Conservation (phyloP, 2,888 invertebrate species). For the Chrysolina americana region DNA sequence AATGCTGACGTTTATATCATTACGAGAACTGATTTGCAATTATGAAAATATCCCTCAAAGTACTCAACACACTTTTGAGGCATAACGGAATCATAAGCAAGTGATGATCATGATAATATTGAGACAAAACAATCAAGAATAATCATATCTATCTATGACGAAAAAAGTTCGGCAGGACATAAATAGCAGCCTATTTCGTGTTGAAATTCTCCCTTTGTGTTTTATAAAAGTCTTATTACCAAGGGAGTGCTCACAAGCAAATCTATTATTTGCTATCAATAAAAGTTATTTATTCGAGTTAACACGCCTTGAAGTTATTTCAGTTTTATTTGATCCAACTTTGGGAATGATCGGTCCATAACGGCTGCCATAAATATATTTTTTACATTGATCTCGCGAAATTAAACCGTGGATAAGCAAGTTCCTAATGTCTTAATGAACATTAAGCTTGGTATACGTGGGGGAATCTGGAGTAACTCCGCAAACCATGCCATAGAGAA, state of each 20-base stretch:
- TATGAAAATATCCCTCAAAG: too few relatives aligned
- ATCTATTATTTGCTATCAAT: not conserved
- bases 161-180: not conserved
- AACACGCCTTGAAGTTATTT: not conserved
- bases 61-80: too few relatives aligned
- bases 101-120: too few relatives aligned
- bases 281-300: conserved; percentile 4
- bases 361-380: conserved; percentile 12
- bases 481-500: too few relatives aligned
- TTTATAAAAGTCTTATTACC: not conserved
- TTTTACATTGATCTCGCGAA: conserved; percentile 1
- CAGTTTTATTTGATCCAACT: conserved; percentile 10
- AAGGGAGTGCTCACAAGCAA: not conserved
- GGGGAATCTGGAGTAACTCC: not conserved
- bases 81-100: too few relatives aligned
- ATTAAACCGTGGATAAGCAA: conserved; percentile 5
- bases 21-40: not conserved
- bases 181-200: not conserved
- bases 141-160: too few relatives aligned
- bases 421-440: conserved; percentile 18
- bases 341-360: not conserved
- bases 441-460: not conserved
- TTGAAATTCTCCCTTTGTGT: not conserved
- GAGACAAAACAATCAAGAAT: too few relatives aligned
- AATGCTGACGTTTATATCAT: not conserved